phyloP scores from a whole-genome alignment of 1,140 invertebrate species.

The Aphaenogaster ashmeadi region DNA sequence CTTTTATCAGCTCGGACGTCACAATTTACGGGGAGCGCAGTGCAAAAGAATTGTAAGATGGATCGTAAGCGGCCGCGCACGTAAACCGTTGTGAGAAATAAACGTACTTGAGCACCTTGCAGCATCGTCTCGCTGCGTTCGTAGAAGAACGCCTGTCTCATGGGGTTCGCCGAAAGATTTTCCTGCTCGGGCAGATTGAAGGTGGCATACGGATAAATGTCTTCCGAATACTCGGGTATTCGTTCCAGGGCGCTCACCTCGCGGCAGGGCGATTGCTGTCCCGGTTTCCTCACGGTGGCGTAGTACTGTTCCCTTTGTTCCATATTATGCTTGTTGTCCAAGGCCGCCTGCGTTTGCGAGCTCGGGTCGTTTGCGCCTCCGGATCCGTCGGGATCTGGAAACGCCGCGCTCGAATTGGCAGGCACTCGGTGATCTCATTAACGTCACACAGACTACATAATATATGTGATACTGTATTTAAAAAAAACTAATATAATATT shows the following conservation, averaged over 20 bases:
- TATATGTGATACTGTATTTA: not conserved
- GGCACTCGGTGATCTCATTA: not conserved
- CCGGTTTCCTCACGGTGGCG: constrained; percentile 88
- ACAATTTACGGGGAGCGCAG: not conserved
- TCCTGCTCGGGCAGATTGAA: constrained; percentile 89
- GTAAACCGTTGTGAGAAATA: constrained; percentile 39
- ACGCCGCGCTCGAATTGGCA: not conserved
- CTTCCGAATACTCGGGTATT: constrained; percentile 89
- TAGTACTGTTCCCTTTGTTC: constrained; percentile 88
- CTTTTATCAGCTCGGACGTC: constrained; percentile 17
- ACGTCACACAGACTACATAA: not conserved
- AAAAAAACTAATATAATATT: not conserved
- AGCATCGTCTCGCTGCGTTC: constrained; percentile 85
- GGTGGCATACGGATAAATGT: constrained; percentile 90
- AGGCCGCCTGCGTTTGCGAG: constrained; percentile 84
- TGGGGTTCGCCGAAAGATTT: constrained; percentile 85
- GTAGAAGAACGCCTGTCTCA: constrained; percentile 85
- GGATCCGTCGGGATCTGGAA: constrained; percentile 80
- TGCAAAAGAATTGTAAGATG: constrained; percentile 32
- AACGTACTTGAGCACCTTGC: constrained; percentile 82
- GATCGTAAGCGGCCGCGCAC: constrained; percentile 19
- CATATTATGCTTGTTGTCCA: constrained; percentile 87
- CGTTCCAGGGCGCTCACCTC: constrained; percentile 87
- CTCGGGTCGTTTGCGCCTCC: constrained; percentile 82
- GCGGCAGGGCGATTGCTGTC: constrained; percentile 86